Evolutionary conservation across 2,888 invertebrate genomes (phyloP).

Genomic region (Hyppa rectilinea): DNA sequence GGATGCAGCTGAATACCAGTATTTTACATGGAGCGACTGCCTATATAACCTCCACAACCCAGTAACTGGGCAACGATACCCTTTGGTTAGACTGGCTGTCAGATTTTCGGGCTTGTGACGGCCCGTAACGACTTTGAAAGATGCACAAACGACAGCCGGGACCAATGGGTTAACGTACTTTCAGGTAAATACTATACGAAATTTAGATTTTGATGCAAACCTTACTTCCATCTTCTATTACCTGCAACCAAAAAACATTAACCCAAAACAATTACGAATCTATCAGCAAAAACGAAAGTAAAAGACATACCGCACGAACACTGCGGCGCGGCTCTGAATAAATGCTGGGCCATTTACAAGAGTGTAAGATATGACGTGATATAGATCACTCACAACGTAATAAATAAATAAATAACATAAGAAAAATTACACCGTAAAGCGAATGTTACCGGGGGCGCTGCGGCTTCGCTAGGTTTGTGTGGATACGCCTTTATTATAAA

Average conservation of each 20-base stretch:
- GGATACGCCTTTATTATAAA: too few relatives aligned
- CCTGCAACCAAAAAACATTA: not conserved
- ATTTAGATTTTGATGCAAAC: too few relatives aligned
- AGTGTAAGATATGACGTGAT: conserved; percentile 91
- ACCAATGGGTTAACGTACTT: too few relatives aligned
- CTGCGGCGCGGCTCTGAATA: conserved; percentile 76
- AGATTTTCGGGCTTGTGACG: too few relatives aligned
- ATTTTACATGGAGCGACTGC: too few relatives aligned
- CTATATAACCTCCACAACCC: too few relatives aligned
- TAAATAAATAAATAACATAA: conserved; percentile 91
- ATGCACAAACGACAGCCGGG: too few relatives aligned
- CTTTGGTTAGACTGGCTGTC: too few relatives aligned
- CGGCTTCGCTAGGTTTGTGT: conserved; percentile 70
- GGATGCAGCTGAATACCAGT: too few relatives aligned
- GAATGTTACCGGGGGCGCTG: conserved; percentile 90
- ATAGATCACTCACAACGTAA: conserved; percentile 90
- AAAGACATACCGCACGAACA: conserved; percentile 70
- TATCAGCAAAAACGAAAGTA: conserved; percentile 69
- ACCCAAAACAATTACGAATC: conserved; percentile 57
- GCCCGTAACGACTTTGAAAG: too few relatives aligned
- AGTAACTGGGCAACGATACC: too few relatives aligned
- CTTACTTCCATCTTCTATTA: not conserved
- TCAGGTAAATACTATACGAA: too few relatives aligned
- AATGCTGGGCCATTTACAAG: conserved; percentile 89
- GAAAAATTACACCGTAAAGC: conserved; percentile 91